Evolutionary conservation across 2,113 vertebrate species (phyloP).

Genomic region (Pygoscelis adeliae): DNA sequence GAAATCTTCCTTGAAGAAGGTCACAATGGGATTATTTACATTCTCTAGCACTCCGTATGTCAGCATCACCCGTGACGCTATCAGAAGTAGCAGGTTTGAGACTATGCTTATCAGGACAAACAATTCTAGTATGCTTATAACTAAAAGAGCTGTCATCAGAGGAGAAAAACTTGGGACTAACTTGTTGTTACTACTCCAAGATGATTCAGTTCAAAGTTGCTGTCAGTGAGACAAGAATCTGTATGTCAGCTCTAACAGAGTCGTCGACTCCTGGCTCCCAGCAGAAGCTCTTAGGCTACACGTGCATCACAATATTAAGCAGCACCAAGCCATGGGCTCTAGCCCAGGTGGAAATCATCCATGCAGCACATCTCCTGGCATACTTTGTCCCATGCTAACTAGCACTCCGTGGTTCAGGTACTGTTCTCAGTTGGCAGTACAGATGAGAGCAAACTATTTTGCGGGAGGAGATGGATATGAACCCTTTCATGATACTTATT

Average conservation of each 20-base stretch:
- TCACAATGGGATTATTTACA: neutral
- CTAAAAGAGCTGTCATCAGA: neutral
- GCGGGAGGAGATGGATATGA: neutral
- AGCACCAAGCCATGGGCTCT: neutral
- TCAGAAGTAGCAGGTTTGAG: neutral
- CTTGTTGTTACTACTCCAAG: neutral
- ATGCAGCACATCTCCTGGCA: neutral
- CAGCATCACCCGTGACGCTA: neutral
- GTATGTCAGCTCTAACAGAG: neutral
- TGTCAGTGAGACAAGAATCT: neutral
- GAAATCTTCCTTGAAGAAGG: neutral
- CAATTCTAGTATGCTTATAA: neutral
- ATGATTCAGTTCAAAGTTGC: neutral
- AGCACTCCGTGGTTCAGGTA: neutral
- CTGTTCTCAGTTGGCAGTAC: neutral
- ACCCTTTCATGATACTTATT: neutral
- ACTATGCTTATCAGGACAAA: neutral
- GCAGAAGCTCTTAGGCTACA: neutral
- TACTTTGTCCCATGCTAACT: neutral
- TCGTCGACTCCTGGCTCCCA: neutral
- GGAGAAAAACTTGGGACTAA: neutral
- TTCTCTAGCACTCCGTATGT: neutral
- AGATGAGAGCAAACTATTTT: neutral
- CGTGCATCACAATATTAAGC: neutral
- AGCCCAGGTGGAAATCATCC: neutral